Evolutionary conservation across 1,140 invertebrate species (phyloP).

Genomic region (Oscheius sp.): DNA sequence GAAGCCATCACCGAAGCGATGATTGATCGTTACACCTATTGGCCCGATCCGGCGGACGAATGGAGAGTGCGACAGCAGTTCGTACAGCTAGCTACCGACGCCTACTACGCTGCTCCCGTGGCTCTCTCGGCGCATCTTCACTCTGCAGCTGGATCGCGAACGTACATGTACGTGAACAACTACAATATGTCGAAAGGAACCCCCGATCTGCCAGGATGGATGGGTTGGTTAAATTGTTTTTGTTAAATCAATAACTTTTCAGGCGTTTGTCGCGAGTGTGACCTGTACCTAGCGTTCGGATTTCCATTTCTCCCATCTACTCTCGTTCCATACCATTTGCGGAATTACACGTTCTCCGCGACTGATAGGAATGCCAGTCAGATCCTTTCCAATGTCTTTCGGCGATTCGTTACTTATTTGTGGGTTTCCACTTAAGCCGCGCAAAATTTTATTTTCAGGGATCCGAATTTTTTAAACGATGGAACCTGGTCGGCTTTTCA

Average conservation of each 20-base stretch:
- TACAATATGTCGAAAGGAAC: constrained; percentile 56
- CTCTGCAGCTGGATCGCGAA: constrained; percentile 53
- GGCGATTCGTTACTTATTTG: constrained; percentile 52
- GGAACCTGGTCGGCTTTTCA: constrained; percentile 50
- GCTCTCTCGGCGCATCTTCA: constrained; percentile 55
- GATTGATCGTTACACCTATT: constrained; percentile 54
- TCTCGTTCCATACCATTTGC: constrained; percentile 48
- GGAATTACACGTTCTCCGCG: constrained; percentile 46
- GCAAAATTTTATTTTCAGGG: constrained; percentile 29
- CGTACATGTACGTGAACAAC: constrained; percentile 58
- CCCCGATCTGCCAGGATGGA: constrained; percentile 47
- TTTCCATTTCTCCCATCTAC: constrained; percentile 53
- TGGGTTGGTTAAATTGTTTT: constrained; percentile 37
- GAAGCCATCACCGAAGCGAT: constrained; percentile 59
- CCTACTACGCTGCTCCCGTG: constrained; percentile 58
- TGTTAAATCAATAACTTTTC: neutral
- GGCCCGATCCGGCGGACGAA: constrained; percentile 55
- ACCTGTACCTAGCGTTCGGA: constrained; percentile 58
- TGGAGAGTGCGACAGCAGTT: constrained; percentile 58
- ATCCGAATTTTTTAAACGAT: constrained; percentile 53
- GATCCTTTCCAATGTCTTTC: constrained; percentile 51
- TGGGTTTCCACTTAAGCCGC: constrained; percentile 22
- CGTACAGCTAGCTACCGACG: constrained; percentile 54
- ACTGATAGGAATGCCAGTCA: constrained; percentile 55
- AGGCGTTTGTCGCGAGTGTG: constrained; percentile 56